A percentile compares a stretch with the other conserved stretches of the same genome.
These are phyloP conservation scores for Aplodontia rufa DNA, from an alignment of 2,113 vertebrate genomes.

Conservation along the genomic window DNA sequence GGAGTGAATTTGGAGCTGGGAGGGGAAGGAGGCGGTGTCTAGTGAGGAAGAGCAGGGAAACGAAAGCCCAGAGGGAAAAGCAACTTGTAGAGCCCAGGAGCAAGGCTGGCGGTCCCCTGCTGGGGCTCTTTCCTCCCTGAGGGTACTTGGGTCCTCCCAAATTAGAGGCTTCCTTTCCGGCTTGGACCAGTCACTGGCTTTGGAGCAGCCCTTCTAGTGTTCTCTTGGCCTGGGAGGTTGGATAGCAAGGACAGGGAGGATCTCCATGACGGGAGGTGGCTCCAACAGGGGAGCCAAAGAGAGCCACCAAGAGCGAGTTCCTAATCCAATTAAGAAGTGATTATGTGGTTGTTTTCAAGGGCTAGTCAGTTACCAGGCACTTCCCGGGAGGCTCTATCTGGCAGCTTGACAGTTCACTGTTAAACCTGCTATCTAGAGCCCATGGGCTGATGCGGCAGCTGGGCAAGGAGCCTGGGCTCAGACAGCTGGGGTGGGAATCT, in stretches of 20 bases:
- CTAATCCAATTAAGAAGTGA: slow-evolving; percentile 36
- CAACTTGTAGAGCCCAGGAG: background rate
- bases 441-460: background rate
- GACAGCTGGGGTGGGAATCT: slow-evolving; percentile 46
- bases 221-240: background rate
- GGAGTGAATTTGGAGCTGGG: background rate
- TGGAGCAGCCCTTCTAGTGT: background rate
- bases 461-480: slow-evolving; percentile 30
- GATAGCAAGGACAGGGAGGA: background rate
- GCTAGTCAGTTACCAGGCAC: background rate
- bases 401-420: background rate
- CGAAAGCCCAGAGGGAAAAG: background rate
- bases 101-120: background rate
- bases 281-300: background rate
- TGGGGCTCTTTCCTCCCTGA: background rate
- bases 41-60: background rate
- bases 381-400: slow-evolving; percentile 40
- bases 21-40: background rate
- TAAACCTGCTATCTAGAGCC: slow-evolving; percentile 2
- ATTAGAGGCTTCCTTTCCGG: background rate
- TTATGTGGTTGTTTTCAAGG: slow-evolving; percentile 3
- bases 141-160: background rate
- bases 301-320: background rate
- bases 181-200: background rate
- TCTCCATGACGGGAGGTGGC: background rate